A percentile compares a stretch with the other conserved stretches of the same genome.
phyloP scores from a whole-genome alignment of 1,140 invertebrate species.

The Uloborus diversus region DNA sequence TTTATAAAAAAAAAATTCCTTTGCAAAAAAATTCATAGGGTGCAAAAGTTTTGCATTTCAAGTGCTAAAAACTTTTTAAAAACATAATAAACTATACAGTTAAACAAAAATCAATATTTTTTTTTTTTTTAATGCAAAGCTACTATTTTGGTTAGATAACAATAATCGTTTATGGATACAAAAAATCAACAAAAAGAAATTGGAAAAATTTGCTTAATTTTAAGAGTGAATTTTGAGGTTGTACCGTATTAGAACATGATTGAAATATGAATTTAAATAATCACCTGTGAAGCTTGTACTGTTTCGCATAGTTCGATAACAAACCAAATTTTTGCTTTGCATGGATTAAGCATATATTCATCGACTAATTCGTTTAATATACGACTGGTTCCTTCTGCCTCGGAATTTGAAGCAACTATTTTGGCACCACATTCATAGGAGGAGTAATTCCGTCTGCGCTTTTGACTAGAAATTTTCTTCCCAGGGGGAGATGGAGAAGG shows the following conservation, averaged over 20 bases:
- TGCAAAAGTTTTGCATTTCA: too few species aligned
- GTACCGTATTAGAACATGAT: too few species aligned
- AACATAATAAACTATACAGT: too few species aligned
- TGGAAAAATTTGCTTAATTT: neutral
- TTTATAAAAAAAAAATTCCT: too few species aligned
- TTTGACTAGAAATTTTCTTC: constrained; percentile 58
- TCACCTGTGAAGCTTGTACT: constrained; percentile 85
- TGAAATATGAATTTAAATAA: too few species aligned
- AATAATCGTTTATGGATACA: neutral
- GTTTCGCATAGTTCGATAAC: constrained; percentile 97
- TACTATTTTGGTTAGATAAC: neutral
- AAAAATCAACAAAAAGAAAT: neutral
- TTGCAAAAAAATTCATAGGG: too few species aligned
- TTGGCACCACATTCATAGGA: constrained; percentile 97
- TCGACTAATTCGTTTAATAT: constrained; percentile 88
- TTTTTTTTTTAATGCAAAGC: neutral
- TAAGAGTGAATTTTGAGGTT: neutral
- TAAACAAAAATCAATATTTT: too few species aligned
- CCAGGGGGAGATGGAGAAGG: constrained; percentile 45
- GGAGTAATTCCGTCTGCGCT: constrained; percentile 84
- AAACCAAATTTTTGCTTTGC: constrained; percentile 86
- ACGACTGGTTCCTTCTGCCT: constrained; percentile 81
- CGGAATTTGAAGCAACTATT: constrained; percentile 89
- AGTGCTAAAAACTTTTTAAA: too few species aligned
- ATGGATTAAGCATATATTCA: constrained; percentile 98